Conservation (phyloP, 92 coral and sea anemone genomes). For the Zoanthus solanderi region DNA sequence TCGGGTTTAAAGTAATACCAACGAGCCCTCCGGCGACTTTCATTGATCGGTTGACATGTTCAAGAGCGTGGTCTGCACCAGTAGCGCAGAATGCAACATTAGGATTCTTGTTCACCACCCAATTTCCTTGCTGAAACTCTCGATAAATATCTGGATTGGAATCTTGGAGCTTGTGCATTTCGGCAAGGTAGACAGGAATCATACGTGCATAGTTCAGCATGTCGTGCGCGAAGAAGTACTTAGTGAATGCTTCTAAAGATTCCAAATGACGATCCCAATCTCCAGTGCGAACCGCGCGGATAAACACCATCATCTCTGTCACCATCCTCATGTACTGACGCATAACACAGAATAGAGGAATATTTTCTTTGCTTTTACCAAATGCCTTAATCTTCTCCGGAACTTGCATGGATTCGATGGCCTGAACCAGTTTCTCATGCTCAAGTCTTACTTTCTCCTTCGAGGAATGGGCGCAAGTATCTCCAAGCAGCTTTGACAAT, state of each 20-base stretch:
- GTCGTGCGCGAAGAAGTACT: conserved; percentile 60
- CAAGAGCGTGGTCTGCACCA: conserved; percentile 70
- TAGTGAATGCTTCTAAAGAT: conserved; percentile 46
- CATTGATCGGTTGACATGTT: conserved; percentile 25
- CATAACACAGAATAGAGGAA: conserved; percentile 48
- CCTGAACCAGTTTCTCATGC: conserved; percentile 33
- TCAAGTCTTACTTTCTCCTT: conserved; percentile 36
- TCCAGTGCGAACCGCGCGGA: conserved; percentile 61
- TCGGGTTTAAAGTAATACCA: conserved; percentile 43
- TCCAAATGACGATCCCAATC: conserved; percentile 56
- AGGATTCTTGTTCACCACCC: conserved; percentile 65
- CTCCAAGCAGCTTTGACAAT: conserved; percentile 50
- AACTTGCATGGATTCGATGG: conserved; percentile 7
- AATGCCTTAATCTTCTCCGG: conserved; percentile 59
- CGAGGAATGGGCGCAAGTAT: conserved; percentile 42
- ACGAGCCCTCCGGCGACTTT: conserved; percentile 54
- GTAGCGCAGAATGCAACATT: conserved; percentile 57
- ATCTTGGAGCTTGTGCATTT: conserved; percentile 53
- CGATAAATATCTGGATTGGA: conserved; percentile 64
- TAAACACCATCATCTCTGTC: conserved; percentile 58
- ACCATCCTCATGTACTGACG: conserved; percentile 69
- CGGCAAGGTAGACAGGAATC: conserved; percentile 73
- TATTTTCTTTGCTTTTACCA: conserved; percentile 37
- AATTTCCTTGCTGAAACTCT: conserved; percentile 61
- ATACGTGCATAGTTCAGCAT: conserved; percentile 69